phyloP scores from a whole-genome alignment of 2,113 vertebrate species.

The Echinops telfairi region DNA sequence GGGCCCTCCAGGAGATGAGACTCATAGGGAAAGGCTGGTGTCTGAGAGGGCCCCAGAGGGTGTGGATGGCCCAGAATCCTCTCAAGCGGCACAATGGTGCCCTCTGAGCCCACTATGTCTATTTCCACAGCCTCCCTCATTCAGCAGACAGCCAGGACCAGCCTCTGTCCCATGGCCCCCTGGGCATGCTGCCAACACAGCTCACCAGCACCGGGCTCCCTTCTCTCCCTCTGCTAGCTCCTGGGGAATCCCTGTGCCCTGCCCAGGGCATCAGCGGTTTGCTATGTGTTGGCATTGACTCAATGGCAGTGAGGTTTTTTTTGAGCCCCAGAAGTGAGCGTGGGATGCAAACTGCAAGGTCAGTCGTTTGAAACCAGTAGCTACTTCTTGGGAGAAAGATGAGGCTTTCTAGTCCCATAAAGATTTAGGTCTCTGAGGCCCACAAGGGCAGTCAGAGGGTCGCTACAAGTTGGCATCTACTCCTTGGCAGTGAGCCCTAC shows the following conservation, averaged over 20 bases:
- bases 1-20: neutral
- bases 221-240: neutral
- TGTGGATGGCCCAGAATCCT: neutral
- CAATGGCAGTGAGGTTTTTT: neutral
- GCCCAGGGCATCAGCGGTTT: too few relatives aligned
- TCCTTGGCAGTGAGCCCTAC: too few relatives aligned
- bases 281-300: neutral
- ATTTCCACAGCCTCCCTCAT: too few relatives aligned
- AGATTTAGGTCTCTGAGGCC: neutral
- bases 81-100: neutral
- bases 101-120: neutral
- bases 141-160: neutral
- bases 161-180: neutral
- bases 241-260: neutral
- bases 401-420: neutral
- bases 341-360: neutral
- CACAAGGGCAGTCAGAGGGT: neutral
- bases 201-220: rapidly evolving
- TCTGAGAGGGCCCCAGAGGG: neutral
- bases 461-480: too few relatives aligned
- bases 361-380: neutral
- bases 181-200: neutral
- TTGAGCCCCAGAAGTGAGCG: neutral
- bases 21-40: neutral
- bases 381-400: neutral